Evolutionary conservation across 30 jellyfish, hydroid and myxozoan genomes (phyloP).

Genomic region (Aurelia sp.): DNA sequence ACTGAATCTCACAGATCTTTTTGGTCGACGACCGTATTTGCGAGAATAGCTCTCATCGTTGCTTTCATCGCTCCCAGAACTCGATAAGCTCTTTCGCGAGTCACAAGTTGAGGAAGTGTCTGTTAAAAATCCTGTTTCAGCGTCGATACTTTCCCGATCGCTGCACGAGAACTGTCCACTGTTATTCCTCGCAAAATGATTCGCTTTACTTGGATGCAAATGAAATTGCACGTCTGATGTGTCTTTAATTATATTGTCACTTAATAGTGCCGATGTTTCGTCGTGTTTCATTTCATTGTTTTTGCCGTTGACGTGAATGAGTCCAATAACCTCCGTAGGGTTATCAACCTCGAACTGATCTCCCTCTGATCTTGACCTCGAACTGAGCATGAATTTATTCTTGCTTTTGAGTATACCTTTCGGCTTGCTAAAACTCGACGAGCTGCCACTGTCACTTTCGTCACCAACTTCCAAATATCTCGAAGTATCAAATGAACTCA

Average conservation of each 20-base stretch:
- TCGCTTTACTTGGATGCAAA: slow-evolving; percentile 18
- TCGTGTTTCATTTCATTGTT: not conserved
- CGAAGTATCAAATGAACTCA: slow-evolving; percentile 66
- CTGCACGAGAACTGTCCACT: slow-evolving; percentile 14
- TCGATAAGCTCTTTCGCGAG: slow-evolving; percentile 63
- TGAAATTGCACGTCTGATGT: slow-evolving; percentile 18
- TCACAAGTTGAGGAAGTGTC: slow-evolving; percentile 69
- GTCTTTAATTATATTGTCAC: slow-evolving; percentile 2
- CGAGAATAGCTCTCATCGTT: slow-evolving; percentile 51
- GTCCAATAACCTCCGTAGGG: slow-evolving; percentile 54
- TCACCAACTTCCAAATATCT: slow-evolving; percentile 70
- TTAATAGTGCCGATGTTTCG: slow-evolving; percentile 8
- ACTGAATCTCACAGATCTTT: slow-evolving; percentile 52
- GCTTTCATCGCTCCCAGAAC: slow-evolving; percentile 74
- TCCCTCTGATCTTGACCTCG: slow-evolving; percentile 69
- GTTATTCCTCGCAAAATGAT: not conserved
- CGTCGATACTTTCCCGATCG: slow-evolving; percentile 57
- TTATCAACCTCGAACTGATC: slow-evolving; percentile 33
- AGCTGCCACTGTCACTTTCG: slow-evolving; percentile 72
- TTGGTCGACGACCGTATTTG: slow-evolving; percentile 26
- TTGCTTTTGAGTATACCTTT: slow-evolving; percentile 71
- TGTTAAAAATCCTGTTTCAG: slow-evolving; percentile 54
- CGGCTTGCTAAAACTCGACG: slow-evolving; percentile 48
- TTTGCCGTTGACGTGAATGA: slow-evolving; percentile 38
- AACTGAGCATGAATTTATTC: slow-evolving; percentile 28